These are phyloP conservation scores for Asteroscopus sphinx DNA, from an alignment of 2,888 invertebrate genomes.

Conservation along the genomic window DNA sequence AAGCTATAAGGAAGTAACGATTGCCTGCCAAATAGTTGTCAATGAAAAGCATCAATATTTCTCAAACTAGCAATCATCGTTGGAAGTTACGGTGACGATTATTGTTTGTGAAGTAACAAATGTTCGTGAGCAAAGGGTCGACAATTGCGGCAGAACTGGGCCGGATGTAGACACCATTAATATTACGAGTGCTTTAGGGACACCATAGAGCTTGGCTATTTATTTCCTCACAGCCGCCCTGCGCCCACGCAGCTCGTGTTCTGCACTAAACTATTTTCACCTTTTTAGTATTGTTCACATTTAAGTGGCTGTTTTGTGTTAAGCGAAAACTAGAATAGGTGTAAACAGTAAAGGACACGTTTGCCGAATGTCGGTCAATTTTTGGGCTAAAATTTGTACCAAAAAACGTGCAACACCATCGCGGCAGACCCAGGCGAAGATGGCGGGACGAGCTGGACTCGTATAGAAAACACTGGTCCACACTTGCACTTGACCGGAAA, in stretches of 20 bases:
- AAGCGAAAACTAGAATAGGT: conserved; percentile 18
- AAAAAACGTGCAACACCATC: too few relatives aligned
- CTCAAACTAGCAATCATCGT: conserved; percentile 26
- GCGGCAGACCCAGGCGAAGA: too few relatives aligned
- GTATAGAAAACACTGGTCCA: too few relatives aligned
- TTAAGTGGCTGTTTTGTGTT: conserved; percentile 24
- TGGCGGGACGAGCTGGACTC: too few relatives aligned
- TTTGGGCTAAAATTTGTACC: too few relatives aligned
- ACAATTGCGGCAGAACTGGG: conserved; percentile 53
- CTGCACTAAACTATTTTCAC: conserved; percentile 60
- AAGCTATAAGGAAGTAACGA: conserved; percentile 39
- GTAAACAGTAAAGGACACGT: conserved; percentile 24
- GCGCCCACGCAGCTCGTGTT: conserved; percentile 65
- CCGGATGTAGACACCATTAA: conserved; percentile 68
- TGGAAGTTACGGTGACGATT: conserved; percentile 48
- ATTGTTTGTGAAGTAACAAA: conserved; percentile 53
- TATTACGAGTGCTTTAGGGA: conserved; percentile 60
- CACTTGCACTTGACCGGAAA: too few relatives aligned
- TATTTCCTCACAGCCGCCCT: conserved; percentile 61
- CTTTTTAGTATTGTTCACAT: conserved; percentile 42
- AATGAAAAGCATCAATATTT: conserved; percentile 28
- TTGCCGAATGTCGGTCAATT: too few relatives aligned
- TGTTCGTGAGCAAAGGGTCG: conserved; percentile 54
- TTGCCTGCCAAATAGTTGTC: conserved; percentile 24
- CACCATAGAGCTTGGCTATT: conserved; percentile 65